phyloP scores from a whole-genome alignment of 2,797 vertebrate genomes.

The Leucoraja ocellata region DNA sequence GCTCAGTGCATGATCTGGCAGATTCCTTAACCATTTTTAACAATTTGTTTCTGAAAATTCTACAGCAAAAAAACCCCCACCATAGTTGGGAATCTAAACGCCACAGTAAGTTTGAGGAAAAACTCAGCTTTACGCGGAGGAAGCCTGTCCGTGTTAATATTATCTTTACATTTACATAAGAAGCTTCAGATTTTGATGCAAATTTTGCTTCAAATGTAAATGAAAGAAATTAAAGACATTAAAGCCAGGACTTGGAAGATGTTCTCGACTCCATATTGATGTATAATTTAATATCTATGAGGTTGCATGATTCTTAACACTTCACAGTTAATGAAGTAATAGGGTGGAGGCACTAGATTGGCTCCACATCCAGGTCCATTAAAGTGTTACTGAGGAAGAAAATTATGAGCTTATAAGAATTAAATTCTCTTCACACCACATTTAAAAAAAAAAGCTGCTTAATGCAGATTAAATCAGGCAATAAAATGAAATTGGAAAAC shows the following conservation, averaged over 20 bases:
- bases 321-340: constrained; percentile 36
- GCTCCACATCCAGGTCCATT: constrained; percentile 31
- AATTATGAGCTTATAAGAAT: constrained; percentile 37
- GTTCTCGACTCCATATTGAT: background rate
- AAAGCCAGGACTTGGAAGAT: background rate
- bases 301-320: background rate
- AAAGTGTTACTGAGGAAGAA: constrained; percentile 34
- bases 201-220: constrained; percentile 8
- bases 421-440: constrained; percentile 33
- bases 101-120: background rate
- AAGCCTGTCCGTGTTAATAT: background rate
- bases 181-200: background rate
- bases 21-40: background rate
- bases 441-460: constrained; percentile 30
- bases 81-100: background rate
- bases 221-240: background rate
- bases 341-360: constrained; percentile 18
- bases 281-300: constrained; percentile 23
- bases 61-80: background rate
- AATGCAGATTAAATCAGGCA: constrained; percentile 38
- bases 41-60: background rate
- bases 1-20: background rate
- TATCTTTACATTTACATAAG: background rate
- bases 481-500: constrained; percentile 38
- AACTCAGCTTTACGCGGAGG: too few relatives aligned